Evolutionary conservation across 2,113 vertebrate genomes (phyloP), one percentile per base, ranked within the genome.

Genomic region (Chroicocephalus ridibundus): DNA sequence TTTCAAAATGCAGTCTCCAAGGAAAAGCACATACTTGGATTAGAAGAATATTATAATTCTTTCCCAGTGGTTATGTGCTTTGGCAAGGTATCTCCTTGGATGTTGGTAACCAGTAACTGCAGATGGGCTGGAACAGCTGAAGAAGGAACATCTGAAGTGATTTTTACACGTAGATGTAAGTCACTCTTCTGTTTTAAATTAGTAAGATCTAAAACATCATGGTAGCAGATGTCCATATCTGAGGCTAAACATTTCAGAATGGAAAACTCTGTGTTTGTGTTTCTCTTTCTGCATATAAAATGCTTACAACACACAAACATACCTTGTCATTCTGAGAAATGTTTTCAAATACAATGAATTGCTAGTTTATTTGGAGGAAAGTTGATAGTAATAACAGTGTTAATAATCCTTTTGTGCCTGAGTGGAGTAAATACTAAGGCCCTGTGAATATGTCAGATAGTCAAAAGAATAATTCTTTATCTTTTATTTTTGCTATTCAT

Each of bases 1-100:
- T 91, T 95, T 96, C 68, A 96, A 94, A 90, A 94, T 64, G 52
- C 15, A 58, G 21, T 86, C 31, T 96, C 61, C 26, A 86, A 83
- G 46, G 44, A 87, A 55, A 94, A 93, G 36, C 31, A 21, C 57
- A 42, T 74, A 58, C n/a, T 58, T 66, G 47, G 51, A 91, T 92
- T 92, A 91, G 65, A 29, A 86, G 10, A 10, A 69, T 89, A 71
- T 68, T 79, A 34, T 36, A 79, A 76, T 76, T 64, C 42, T 72
- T 91, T 89, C 47, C 52, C 36, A 90, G 31, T 49, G 31, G 57
- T 93, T 91, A 52, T 91, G 70, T 77, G 16, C 34, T 95, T 95
- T 93, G 86, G n/a, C 55, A 85, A 69, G 26, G 13, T 34, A 46
- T 11, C 32, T 91, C 25, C 36, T 81, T 82, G 61, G 34, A 75